Evolutionary conservation across 2,888 invertebrate species (phyloP).

Genomic region (Auanema sp.): DNA sequence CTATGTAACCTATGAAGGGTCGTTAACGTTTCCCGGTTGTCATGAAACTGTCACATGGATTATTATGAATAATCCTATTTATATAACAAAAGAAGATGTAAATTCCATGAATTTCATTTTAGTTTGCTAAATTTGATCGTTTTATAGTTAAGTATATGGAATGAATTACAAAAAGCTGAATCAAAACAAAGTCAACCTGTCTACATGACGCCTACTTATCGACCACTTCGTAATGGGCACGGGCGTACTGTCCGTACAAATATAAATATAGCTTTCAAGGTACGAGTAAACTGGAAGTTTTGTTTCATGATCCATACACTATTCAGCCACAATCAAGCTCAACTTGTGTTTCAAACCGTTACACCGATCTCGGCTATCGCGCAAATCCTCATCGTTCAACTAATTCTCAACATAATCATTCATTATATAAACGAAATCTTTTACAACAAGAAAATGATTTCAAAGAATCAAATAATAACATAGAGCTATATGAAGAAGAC

Average conservation of each 20-base stretch:
- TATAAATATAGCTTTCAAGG: conserved; percentile 77
- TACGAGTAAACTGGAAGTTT: conserved; percentile 8
- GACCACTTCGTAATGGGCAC: conserved; percentile 88
- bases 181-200: conserved; percentile 47
- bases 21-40: conserved; percentile 71
- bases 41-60: conserved; percentile 99
- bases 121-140: background rate
- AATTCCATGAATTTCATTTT: conserved; percentile 49
- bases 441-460: no score
- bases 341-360: conserved; percentile 55
- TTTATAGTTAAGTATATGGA: conserved; percentile 60
- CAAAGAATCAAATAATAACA: no score
- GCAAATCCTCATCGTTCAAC: conserved; percentile 44
- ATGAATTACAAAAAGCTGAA: conserved; percentile 59
- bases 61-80: conserved; percentile 94
- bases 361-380: conserved; percentile 60
- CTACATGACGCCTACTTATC: conserved; percentile 75
- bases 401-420: no score
- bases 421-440: no score
- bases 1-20: conserved; percentile 80
- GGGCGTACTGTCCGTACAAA: conserved; percentile 92
- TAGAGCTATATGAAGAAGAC: no score
- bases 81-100: conserved; percentile 93
- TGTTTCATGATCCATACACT: no score
- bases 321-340: conserved; percentile 17